Conservation (phyloP, 2,797 vertebrate species). For the Enteromius argenteus region DNA sequence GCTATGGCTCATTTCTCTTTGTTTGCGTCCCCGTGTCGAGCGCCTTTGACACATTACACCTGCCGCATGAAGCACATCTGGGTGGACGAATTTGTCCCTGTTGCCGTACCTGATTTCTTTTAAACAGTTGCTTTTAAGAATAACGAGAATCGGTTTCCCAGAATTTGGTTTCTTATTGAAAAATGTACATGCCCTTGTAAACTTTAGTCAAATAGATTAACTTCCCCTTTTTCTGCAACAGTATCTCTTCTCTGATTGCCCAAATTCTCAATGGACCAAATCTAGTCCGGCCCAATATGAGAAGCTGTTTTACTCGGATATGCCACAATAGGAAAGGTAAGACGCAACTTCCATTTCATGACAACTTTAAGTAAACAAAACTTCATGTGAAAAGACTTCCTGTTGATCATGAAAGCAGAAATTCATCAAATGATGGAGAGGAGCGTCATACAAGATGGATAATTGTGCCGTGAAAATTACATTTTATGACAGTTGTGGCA, state of each 20-base stretch:
- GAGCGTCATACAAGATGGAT: not conserved
- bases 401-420: not conserved
- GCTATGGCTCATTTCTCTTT: slow-evolving; percentile 39
- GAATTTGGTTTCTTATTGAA: not conserved
- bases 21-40: slow-evolving; percentile 15
- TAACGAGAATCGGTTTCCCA: not conserved
- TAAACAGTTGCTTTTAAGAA: slow-evolving; percentile 7
- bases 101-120: not conserved
- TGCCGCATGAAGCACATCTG: not conserved
- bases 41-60: not conserved
- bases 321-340: not conserved
- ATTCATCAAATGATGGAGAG: slow-evolving; percentile 10
- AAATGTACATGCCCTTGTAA: not conserved
- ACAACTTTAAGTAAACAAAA: slow-evolving; percentile 1
- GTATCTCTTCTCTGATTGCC: not conserved
- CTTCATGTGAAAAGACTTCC: not conserved
- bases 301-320: not conserved
- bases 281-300: not conserved
- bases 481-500: slow-evolving; percentile 1
- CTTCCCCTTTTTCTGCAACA: not conserved
- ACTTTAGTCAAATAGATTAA: not conserved
- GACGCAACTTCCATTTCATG: not conserved
- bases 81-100: slow-evolving; percentile 1
- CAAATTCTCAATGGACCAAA: not conserved
- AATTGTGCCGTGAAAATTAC: not conserved